These are phyloP conservation scores for Euwallacea fornicatus DNA, from an alignment of 1,140 invertebrate genomes.

Conservation along the genomic window DNA sequence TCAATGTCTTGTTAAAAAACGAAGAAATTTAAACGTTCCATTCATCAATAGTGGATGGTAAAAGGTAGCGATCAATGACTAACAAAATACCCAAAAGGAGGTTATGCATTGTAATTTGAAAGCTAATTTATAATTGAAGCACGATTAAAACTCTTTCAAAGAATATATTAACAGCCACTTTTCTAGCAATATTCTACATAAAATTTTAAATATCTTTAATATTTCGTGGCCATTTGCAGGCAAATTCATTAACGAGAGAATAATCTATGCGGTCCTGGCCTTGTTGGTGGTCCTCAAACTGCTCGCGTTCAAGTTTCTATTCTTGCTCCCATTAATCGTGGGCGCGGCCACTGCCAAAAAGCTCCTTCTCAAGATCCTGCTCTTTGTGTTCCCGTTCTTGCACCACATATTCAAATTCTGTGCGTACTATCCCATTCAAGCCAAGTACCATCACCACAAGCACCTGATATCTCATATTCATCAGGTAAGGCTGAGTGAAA, in stretches of 20 bases:
- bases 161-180: no score
- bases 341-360: constrained; percentile 81
- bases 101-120: constrained; percentile 1
- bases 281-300: constrained; percentile 77
- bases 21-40: no score
- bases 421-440: constrained; percentile 72
- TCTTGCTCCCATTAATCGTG: constrained; percentile 71
- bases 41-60: background rate
- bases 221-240: constrained; percentile 59
- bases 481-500: constrained; percentile 48
- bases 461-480: constrained; percentile 69
- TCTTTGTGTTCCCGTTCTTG: constrained; percentile 79
- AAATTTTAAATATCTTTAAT: background rate
- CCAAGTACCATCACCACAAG: constrained; percentile 80
- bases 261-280: constrained; percentile 71
- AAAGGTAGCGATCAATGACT: background rate
- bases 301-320: constrained; percentile 75
- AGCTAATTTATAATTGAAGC: background rate
- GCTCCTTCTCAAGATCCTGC: constrained; percentile 73
- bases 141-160: background rate
- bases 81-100: background rate
- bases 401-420: constrained; percentile 82
- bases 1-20: no score
- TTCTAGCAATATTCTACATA: no score
- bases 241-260: constrained; percentile 73